A percentile compares a stretch with the other conserved stretches of the same genome.
Evolutionary conservation across 1,140 invertebrate species (phyloP).

Genomic region (Ylistrum balloti): DNA sequence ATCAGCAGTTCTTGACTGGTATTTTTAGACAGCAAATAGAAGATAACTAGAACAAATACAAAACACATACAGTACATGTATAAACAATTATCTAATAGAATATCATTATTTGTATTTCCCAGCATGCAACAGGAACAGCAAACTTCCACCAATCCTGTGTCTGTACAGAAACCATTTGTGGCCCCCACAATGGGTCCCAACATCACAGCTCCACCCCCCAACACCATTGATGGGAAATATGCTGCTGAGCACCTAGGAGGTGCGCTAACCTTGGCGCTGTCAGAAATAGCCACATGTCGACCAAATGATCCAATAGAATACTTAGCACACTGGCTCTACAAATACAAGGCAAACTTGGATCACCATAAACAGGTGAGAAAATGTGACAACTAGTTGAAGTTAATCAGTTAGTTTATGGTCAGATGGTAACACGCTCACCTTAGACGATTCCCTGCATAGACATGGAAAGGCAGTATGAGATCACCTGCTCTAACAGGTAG

Average conservation of each 20-base stretch:
- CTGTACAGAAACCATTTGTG: conserved; percentile 66
- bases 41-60: too few species aligned
- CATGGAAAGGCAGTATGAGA: too few species aligned
- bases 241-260: conserved; percentile 73
- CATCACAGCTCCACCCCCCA: conserved; percentile 66
- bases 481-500: too few species aligned
- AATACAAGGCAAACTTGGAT: conserved; percentile 71
- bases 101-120: neutral
- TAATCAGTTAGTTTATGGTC: too few species aligned
- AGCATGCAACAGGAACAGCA: conserved; percentile 6
- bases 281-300: conserved; percentile 75
- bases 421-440: too few species aligned
- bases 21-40: too few species aligned
- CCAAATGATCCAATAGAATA: conserved; percentile 80
- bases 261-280: conserved; percentile 75
- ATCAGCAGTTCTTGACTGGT: too few species aligned
- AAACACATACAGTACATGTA: too few species aligned
- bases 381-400: too few species aligned
- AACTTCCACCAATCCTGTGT: conserved; percentile 42
- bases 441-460: too few species aligned
- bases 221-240: conserved; percentile 74
- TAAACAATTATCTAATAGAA: too few species aligned
- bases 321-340: conserved; percentile 76
- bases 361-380: conserved; percentile 65
- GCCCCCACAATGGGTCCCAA: conserved; percentile 58